Base-by-base conservation (phyloP, 2,797 vertebrate species). In the Sebastes vulpes region DNA sequence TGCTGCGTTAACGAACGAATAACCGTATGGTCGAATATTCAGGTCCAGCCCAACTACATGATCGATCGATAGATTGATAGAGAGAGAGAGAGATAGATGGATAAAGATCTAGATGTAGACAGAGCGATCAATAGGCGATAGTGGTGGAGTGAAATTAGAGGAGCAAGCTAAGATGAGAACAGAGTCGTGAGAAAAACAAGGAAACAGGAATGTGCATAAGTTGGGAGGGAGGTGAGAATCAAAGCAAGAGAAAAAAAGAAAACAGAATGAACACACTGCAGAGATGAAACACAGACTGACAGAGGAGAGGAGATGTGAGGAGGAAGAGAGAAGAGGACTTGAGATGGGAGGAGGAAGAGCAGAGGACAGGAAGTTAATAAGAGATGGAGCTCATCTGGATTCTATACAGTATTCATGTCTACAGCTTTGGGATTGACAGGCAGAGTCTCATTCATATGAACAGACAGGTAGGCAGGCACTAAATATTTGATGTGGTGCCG, bases 301-400 rank as follows among this genome's bases (percentile, higher is more conserved):
- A 35, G 53, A 54, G 23, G 57, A 57, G 60, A 67, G 25, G 53
- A 21, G 53, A 61, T 65, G 61, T 64, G 14, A 52, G 71, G 23
- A 48, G 32, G 42, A 65, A 64, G 64, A 60, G 23, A 54, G 20
- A 9, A 32, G 16, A 56, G 38, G 16, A 2, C 23, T 7, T 42
- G 64, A 64, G 52, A 69, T 74, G 67, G 21, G 29, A 50, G 31
- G 77, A 57, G 38, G 65, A 65, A 10, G n/a, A 46, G 52, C 54
- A 9, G 53, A 52, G 42, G 56, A 59, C 38, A 70, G 52, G 73
- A 72, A 60, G 75, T 79, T 75, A 90, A 89, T 85, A 79, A 89
- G 63, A 81, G 50, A 86, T 87, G 72, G 23, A 77, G 68, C 75
- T 89, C 77, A 87, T 89, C 76, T 86, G 76, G 64, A 86, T 81